Percentiles rank a stretch among this genome's conserved stretches.
These are phyloP conservation scores for Dromius quadrimaculatus DNA, from an alignment of 2,888 invertebrate genomes.

Conservation along the genomic window DNA sequence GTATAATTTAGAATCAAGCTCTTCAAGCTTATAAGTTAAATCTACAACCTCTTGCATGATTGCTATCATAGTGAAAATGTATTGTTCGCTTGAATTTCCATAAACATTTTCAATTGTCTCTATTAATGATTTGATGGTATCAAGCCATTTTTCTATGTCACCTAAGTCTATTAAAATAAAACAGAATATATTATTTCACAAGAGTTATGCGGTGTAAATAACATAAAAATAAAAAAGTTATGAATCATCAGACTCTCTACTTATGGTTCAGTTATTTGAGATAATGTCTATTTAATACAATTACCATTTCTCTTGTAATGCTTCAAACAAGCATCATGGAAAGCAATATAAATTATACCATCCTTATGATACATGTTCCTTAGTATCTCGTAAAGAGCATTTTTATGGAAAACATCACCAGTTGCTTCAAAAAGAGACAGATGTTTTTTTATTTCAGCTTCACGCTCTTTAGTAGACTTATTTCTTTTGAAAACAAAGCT, in stretches of 20 bases:
- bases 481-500: neutral
- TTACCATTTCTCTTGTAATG: neutral
- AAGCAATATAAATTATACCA: neutral
- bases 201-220: too few relatives aligned
- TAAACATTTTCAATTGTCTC: neutral
- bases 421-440: neutral
- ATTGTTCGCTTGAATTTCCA: constrained; percentile 10
- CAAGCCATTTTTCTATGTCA: neutral
- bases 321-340: neutral
- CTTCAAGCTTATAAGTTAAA: neutral
- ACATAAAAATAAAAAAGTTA: too few relatives aligned
- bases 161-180: neutral
- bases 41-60: neutral
- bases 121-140: neutral
- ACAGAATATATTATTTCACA: too few relatives aligned
- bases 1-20: neutral
- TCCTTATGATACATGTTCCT: constrained; percentile 15
- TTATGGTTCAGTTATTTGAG: too few relatives aligned
- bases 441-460: neutral
- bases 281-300: too few relatives aligned
- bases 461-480: neutral
- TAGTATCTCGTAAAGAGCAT: neutral
- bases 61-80: neutral
- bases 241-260: too few relatives aligned
- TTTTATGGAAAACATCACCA: neutral